Evolutionary conservation across 2,113 vertebrate genomes (phyloP).

Genomic region (Scatophagus argus): DNA sequence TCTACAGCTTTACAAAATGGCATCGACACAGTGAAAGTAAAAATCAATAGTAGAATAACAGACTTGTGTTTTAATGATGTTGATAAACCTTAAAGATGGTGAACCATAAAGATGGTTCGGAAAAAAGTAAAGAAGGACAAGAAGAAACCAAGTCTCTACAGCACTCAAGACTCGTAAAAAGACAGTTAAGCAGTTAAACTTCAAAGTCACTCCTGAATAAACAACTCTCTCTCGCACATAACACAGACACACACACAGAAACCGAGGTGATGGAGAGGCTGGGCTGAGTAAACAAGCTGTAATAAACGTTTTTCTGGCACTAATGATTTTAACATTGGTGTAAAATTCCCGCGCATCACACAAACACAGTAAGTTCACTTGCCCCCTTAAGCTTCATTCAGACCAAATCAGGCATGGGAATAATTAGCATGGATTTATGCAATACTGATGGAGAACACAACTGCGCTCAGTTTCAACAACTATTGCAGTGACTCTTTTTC

Average conservation of each 20-base stretch:
- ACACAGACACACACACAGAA: constrained; percentile 21
- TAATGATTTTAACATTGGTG: constrained; percentile 70
- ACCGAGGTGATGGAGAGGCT: constrained; percentile 37
- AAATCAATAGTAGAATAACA: neutral
- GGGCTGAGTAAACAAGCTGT: constrained; percentile 70
- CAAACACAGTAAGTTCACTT: constrained; percentile 24
- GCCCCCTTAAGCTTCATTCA: no score
- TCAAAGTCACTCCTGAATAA: constrained; percentile 66
- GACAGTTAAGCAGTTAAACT: constrained; percentile 42
- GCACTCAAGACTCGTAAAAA: constrained; percentile 7
- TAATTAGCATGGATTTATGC: no score
- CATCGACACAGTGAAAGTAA: neutral
- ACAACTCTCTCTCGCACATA: constrained; percentile 49
- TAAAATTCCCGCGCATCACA: constrained; percentile 51
- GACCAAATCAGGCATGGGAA: no score
- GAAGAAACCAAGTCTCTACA: neutral
- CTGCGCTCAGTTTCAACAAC: no score
- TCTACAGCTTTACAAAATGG: neutral
- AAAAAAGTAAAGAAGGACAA: neutral
- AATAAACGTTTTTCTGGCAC: constrained; percentile 36
- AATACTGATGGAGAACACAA: no score
- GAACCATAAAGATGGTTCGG: neutral
- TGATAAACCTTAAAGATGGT: neutral
- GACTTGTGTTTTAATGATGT: neutral
- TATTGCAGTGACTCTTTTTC: no score